A percentile compares a stretch with the other conserved stretches of the same genome.
phyloP scores from a whole-genome alignment of 2,888 invertebrate species.

The Sthenelais limicola region DNA sequence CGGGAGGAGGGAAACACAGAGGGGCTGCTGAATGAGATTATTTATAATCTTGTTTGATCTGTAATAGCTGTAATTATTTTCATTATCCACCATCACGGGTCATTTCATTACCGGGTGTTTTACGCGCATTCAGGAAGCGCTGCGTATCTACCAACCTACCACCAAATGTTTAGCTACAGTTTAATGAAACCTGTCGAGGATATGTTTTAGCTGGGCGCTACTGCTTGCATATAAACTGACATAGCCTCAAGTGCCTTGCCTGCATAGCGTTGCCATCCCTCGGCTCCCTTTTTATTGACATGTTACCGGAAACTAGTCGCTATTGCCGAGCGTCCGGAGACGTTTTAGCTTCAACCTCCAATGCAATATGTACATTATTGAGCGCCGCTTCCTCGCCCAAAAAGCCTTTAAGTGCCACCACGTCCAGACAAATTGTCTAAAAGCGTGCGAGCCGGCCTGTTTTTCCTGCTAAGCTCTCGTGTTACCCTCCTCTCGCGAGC shows the following conservation, averaged over 20 bases:
- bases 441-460: slow-evolving; percentile 32
- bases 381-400: slow-evolving; percentile 17
- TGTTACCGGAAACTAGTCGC: slow-evolving; percentile 22
- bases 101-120: too few species aligned
- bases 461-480: slow-evolving; percentile 26
- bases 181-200: too few species aligned
- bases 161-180: too few species aligned
- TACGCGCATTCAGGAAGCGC: too few species aligned
- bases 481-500: slow-evolving; percentile 26
- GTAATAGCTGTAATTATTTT: slow-evolving; percentile 37
- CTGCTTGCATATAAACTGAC: too few species aligned
- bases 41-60: slow-evolving; percentile 26
- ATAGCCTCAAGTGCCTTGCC: too few species aligned
- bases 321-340: neutral
- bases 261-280: too few species aligned
- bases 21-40: slow-evolving; percentile 13
- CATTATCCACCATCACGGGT: too few species aligned
- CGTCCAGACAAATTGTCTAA: slow-evolving; percentile 39
- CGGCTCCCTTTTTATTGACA: slow-evolving; percentile 29
- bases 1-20: too few species aligned
- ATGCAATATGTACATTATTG: slow-evolving; percentile 39
- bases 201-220: too few species aligned
- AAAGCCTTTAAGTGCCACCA: slow-evolving; percentile 23
- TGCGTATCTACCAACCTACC: too few species aligned
- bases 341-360: slow-evolving; percentile 36